Conservation (phyloP, 1,140 invertebrate genomes). For the Sinonovacula constricta region DNA sequence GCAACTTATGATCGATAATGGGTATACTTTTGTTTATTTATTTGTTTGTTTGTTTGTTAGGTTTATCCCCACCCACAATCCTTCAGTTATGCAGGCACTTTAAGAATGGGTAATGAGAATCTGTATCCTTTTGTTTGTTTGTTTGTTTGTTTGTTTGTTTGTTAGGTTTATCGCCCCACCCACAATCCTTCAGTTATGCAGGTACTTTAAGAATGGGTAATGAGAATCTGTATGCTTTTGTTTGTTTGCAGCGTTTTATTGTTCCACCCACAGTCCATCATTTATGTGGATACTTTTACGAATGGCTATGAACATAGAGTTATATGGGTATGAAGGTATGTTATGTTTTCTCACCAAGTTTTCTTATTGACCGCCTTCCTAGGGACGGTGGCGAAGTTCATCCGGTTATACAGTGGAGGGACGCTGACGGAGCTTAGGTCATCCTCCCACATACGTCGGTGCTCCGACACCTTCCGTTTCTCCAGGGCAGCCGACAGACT, state of each 20-base stretch:
- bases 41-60: no score
- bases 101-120: not conserved
- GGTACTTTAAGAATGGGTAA: not conserved
- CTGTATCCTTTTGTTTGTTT: no score
- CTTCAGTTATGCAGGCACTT: not conserved
- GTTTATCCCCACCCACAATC: no score
- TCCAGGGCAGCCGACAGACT: slow-evolving; percentile 41
- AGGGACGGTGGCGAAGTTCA: slow-evolving; percentile 68
- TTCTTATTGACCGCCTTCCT: slow-evolving; percentile 68
- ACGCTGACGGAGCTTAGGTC: slow-evolving; percentile 51
- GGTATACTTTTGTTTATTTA: no score
- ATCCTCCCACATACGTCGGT: slow-evolving; percentile 63
- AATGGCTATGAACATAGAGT: not conserved
- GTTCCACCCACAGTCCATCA: not conserved
- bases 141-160: no score
- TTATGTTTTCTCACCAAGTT: slow-evolving; percentile 59
- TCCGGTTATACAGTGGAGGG: slow-evolving; percentile 63
- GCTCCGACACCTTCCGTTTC: slow-evolving; percentile 38
- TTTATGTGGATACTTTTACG: not conserved
- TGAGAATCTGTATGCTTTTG: no score
- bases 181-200: not conserved
- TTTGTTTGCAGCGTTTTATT: not conserved
- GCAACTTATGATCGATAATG: no score
- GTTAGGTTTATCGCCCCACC: no score
- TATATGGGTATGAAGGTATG: not conserved